Evolutionary conservation across 1,140 invertebrate genomes (phyloP).

Genomic region (Dinothrombium tinctorium): DNA sequence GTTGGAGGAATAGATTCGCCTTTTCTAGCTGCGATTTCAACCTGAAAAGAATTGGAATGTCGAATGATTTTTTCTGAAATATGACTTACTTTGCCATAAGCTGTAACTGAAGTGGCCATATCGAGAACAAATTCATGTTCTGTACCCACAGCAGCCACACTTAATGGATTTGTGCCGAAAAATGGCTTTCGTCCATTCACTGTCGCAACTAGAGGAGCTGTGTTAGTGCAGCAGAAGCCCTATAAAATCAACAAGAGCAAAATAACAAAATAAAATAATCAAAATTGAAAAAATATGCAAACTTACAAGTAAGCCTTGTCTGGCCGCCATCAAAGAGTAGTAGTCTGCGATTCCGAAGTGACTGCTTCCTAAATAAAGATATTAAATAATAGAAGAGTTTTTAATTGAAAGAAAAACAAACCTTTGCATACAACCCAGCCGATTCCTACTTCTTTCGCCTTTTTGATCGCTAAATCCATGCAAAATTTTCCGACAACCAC

Average conservation of each 20-base stretch:
- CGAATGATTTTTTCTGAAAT: no score
- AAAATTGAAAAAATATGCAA: no score
- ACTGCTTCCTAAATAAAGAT: no score
- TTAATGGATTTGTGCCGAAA: conserved; percentile 72
- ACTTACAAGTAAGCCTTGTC: conserved; percentile 40
- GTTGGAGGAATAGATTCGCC: conserved; percentile 42
- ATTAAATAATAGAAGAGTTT: no score
- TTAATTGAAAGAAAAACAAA: no score
- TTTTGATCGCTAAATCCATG: conserved; percentile 66
- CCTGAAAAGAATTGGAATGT: no score
- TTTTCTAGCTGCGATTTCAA: conserved; percentile 54
- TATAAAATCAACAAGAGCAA: no score
- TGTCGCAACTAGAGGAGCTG: conserved; percentile 60
- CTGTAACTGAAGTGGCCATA: conserved; percentile 76
- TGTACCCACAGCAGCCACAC: conserved; percentile 46
- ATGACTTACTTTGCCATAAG: conserved; percentile 49
- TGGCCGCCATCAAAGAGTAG: conserved; percentile 49
- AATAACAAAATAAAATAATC: no score
- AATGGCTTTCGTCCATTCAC: conserved; percentile 48
- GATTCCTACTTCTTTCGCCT: conserved; percentile 54
- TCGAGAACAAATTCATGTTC: conserved; percentile 52
- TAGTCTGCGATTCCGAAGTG: conserved; percentile 77
- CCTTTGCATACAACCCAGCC: conserved; percentile 59
- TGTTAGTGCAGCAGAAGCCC: no score
- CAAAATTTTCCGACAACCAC: conserved; percentile 68